These are phyloP conservation scores for Alethe diademata DNA, from an alignment of 2,113 vertebrate species.

Conservation along the genomic window DNA sequence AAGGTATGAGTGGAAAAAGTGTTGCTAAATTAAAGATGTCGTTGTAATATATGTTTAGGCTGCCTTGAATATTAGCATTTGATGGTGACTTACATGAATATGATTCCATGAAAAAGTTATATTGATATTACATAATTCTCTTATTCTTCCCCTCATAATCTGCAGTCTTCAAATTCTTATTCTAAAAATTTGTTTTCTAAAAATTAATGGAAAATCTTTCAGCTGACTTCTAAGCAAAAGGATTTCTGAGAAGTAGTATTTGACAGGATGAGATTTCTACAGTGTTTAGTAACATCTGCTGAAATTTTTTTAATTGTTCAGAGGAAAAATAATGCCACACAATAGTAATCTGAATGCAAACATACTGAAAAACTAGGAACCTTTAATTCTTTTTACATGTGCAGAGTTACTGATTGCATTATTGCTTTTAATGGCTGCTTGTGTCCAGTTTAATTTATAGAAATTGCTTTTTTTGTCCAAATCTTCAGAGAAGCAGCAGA, in stretches of 20 bases:
- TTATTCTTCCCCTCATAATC: background rate
- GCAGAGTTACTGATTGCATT: background rate
- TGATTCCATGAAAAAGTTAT: background rate
- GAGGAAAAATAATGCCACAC: background rate
- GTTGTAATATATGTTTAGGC: background rate
- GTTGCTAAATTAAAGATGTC: background rate
- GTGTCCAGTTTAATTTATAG: background rate
- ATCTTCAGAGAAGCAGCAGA: background rate
- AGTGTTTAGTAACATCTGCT: background rate
- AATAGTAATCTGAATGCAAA: background rate
- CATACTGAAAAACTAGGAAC: background rate
- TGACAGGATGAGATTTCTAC: background rate
- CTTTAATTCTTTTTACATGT: background rate
- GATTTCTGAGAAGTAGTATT: background rate
- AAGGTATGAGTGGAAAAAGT: background rate
- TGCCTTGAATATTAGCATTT: background rate
- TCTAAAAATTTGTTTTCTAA: background rate
- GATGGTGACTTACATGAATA: background rate
- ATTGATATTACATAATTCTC: background rate
- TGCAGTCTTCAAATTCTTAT: background rate
- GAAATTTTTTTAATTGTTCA: background rate
- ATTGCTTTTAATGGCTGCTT: background rate
- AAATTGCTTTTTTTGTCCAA: background rate
- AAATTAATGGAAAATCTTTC: background rate
- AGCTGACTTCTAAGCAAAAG: background rate